Evolutionary conservation across 1,140 invertebrate genomes (phyloP).

Genomic region (Eumaeus atala): DNA sequence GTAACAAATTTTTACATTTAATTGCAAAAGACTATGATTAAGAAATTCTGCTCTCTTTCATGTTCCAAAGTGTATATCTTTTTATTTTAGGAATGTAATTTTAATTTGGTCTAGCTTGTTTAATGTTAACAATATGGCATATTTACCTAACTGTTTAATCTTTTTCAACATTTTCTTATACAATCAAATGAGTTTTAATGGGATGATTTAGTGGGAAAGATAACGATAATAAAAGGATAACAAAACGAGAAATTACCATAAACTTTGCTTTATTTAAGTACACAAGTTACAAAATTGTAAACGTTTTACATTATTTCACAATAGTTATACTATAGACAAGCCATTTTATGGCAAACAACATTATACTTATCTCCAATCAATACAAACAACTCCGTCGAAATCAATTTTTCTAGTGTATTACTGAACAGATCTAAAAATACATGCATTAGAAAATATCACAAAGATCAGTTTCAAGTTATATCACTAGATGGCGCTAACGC

Average conservation of each 20-base stretch:
- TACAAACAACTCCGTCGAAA: conserved; percentile 13
- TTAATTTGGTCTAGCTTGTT: too few species aligned
- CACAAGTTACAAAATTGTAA: neutral
- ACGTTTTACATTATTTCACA: neutral
- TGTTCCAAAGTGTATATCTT: too few species aligned
- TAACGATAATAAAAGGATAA: too few species aligned
- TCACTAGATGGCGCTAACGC: conserved; percentile 55
- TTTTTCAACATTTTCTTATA: too few species aligned
- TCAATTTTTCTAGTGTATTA: conserved; percentile 6
- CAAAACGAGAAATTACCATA: neutral
- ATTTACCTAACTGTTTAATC: too few species aligned
- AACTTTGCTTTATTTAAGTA: neutral
- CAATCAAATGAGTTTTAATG: too few species aligned
- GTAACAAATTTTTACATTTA: too few species aligned
- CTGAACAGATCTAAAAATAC: neutral
- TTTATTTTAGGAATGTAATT: too few species aligned
- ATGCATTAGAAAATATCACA: conserved; percentile 8
- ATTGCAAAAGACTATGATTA: too few species aligned
- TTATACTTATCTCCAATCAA: conserved; percentile 13
- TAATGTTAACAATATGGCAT: too few species aligned
- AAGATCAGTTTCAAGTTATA: conserved; percentile 5
- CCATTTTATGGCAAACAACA: conserved; percentile 9
- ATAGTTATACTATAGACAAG: conserved; percentile 4
- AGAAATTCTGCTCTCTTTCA: too few species aligned
- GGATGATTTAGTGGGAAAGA: too few species aligned